phyloP scores from a whole-genome alignment of 2,797 vertebrate genomes.

The Rhabdomys pumilio region DNA sequence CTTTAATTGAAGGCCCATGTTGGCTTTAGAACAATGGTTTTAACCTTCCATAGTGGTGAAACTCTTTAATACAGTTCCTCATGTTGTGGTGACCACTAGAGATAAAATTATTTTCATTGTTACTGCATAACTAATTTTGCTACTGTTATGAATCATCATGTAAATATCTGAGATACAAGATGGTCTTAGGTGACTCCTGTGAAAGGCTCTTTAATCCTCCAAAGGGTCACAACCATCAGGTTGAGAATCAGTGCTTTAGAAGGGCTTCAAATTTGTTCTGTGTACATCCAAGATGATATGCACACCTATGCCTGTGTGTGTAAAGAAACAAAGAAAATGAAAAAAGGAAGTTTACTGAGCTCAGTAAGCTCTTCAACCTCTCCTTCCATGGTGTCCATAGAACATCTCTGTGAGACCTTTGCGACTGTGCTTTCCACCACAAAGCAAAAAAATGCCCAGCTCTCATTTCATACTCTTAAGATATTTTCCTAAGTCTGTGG shows the following conservation, averaged over 20 bases:
- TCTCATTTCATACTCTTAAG: neutral
- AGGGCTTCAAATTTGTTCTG: neutral
- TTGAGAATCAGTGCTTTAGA: neutral
- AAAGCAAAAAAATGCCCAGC: neutral
- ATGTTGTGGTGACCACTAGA: neutral
- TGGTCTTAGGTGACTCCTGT: neutral
- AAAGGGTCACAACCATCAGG: neutral
- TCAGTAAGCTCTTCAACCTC: neutral
- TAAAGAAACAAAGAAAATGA: neutral
- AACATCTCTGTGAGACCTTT: neutral
- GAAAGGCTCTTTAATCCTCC: neutral
- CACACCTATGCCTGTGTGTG: neutral
- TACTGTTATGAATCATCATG: too few relatives aligned
- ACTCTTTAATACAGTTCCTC: neutral
- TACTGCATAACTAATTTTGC: neutral
- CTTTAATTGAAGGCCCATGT: neutral
- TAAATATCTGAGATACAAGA: neutral
- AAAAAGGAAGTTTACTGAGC: neutral
- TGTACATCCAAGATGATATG: neutral
- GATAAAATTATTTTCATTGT: neutral
- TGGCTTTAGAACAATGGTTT: neutral
- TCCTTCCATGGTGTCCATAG: neutral
- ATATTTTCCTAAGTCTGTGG: neutral
- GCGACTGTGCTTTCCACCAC: neutral
- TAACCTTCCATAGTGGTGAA: neutral